phyloP scores from a whole-genome alignment of 2,113 vertebrate species.

The Zeus faber region DNA sequence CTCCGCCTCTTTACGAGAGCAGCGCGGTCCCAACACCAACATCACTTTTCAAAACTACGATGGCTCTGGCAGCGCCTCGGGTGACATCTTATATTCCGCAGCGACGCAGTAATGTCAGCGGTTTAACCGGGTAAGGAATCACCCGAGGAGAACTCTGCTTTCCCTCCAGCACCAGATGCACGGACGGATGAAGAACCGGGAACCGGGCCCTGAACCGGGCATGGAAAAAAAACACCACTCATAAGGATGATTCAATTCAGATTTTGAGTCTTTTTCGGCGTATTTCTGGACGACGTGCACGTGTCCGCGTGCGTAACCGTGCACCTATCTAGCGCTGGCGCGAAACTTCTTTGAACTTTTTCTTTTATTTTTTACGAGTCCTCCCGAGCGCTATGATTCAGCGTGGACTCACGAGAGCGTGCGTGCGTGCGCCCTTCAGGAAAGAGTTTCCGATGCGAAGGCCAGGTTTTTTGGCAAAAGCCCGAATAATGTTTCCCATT shows the following conservation, averaged over 20 bases:
- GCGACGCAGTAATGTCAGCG: conserved; percentile 24
- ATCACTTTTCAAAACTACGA: conserved; percentile 22
- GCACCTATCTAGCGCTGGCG: no score
- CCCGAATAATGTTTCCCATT: conserved; percentile 71
- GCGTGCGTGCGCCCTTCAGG: conserved; percentile 31
- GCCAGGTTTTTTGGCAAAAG: conserved; percentile 54
- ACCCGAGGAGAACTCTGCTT: conserved; percentile 27
- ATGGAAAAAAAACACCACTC: conserved; percentile 50
- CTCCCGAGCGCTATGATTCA: no score
- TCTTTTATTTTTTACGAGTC: conserved; percentile 5
- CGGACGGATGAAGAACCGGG: conserved; percentile 50
- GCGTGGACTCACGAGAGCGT: background rate
- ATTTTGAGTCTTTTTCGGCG: no score
- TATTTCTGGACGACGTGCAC: no score
- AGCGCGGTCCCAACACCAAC: conserved; percentile 13
- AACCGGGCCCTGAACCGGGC: conserved; percentile 51
- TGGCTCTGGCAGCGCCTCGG: conserved; percentile 12
- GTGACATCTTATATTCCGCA: conserved; percentile 40
- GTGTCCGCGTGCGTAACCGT: background rate
- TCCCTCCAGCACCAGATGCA: no score
- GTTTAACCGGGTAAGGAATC: conserved; percentile 33
- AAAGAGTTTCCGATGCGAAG: conserved; percentile 62
- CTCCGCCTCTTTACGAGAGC: conserved; percentile 5
- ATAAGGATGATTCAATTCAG: no score
- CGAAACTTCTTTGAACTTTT: background rate